phyloP scores from a whole-genome alignment of 2,113 vertebrate genomes.

The Chaenogobius annularis region DNA sequence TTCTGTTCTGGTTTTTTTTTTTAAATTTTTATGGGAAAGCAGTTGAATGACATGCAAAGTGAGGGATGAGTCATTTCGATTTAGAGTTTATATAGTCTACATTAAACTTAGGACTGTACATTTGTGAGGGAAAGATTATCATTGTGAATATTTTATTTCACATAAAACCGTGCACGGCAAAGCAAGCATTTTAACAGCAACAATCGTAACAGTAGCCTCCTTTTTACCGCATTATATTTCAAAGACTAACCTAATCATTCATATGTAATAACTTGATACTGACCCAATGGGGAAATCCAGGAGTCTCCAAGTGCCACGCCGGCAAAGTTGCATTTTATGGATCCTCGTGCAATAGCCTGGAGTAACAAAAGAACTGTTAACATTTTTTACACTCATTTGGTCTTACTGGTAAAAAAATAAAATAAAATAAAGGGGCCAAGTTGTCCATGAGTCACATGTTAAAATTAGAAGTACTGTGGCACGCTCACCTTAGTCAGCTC shows the following conservation, averaged over 20 bases:
- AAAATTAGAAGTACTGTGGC: not conserved
- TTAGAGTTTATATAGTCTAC: too few species aligned
- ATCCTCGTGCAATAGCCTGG: constrained; percentile 81
- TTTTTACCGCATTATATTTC: not conserved
- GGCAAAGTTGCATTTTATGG: constrained; percentile 87
- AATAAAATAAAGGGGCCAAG: not conserved
- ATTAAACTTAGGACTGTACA: too few species aligned
- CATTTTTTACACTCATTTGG: not conserved
- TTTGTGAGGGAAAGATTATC: too few species aligned
- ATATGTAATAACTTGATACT: constrained; percentile 26
- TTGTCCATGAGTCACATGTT: not conserved
- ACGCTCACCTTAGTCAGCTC: constrained; percentile 82
- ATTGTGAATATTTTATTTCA: too few species aligned
- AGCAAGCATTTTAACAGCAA: too few species aligned
- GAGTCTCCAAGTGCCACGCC: constrained; percentile 93
- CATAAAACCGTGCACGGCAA: too few species aligned
- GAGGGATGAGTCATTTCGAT: too few species aligned
- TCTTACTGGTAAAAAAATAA: not conserved
- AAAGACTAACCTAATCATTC: not conserved
- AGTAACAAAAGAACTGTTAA: not conserved
- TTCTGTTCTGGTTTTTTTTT: too few species aligned
- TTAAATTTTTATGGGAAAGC: too few species aligned
- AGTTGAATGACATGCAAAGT: too few species aligned
- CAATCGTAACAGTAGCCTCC: too few species aligned
- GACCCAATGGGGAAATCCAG: constrained; percentile 96